Base-by-base conservation (phyloP, 2,797 vertebrate species). In the Lateolabrax maculatus region DNA sequence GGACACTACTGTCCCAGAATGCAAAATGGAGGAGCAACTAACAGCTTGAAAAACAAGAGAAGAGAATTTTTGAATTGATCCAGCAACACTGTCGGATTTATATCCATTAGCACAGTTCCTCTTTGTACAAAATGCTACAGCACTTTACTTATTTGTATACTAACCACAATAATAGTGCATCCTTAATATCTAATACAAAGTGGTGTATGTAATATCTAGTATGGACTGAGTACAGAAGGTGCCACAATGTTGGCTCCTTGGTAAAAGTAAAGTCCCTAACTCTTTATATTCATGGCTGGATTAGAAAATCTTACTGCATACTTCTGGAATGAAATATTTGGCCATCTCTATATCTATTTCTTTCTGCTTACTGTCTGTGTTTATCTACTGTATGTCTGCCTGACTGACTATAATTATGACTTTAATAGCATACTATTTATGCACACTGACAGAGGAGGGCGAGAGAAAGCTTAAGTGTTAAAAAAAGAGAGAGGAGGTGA, bases 401-500 rank as follows among this genome's bases (percentile, higher is more conserved):
- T 52, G n/a, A 27, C 18, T 51, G 53, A 49, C 44, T 68, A 49
- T 74, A 72, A 78, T 79, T 79, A 78, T 67, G 46, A 49, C 44
- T 61, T 56, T 48, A 74, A 66, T 61, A 48, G 36, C 61, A 41
- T 37, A 55, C 15, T 52, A 76, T 81, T 75, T 44, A 77, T 79
- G 63, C 41, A 68, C 15, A 36, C 41, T 57, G 69, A 72, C 64
- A 69, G 36, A 71, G 25, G 57, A 79, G 53, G 51, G 56, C 8
- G 62, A 71, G 56, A 62, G 37, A 74, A 57, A 51, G 52, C 39
- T 63, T 41, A 68, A 51, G 62, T 77, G 72, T 60, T 9, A 77
- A 55, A 44, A 63, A 41, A 34, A 49, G n/a, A 25, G 6, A 75
- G 19, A 71, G 34, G 51, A 65, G 81, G 66, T 79, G 83, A 84